phyloP scores from a whole-genome alignment of 1,140 invertebrate species.

The Tetranychus cinnabarinus region DNA sequence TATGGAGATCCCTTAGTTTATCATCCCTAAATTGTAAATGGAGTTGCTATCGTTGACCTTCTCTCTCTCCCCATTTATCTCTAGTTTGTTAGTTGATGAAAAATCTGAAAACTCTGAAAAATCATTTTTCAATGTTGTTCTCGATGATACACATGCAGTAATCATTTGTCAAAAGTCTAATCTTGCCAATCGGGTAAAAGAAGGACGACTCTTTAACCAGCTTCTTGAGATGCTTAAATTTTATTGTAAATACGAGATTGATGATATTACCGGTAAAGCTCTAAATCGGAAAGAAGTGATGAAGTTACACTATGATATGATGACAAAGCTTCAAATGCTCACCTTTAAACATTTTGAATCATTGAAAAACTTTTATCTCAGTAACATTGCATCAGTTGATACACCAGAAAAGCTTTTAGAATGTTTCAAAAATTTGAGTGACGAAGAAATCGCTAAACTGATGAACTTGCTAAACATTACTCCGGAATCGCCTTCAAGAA shows the following conservation, averaged over 20 bases:
- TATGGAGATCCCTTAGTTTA: no score
- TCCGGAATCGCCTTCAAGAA: not conserved
- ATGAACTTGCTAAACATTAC: constrained; percentile 22
- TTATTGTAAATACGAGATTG: constrained; percentile 92
- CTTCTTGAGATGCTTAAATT: constrained; percentile 86
- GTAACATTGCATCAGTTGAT: constrained; percentile 83
- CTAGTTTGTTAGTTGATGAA: no score
- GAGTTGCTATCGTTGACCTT: no score
- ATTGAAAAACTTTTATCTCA: constrained; percentile 56
- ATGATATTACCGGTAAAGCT: constrained; percentile 80
- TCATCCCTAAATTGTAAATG: no score
- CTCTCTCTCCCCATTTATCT: no score
- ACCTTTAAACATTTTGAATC: constrained; percentile 78
- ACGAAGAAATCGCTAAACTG: constrained; percentile 54
- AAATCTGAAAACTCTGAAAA: no score
- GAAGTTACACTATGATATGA: constrained; percentile 67
- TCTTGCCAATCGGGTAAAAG: constrained; percentile 37
- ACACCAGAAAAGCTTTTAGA: constrained; percentile 57
- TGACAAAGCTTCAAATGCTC: constrained; percentile 70
- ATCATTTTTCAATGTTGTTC: constrained; percentile 72
- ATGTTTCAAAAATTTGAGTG: constrained; percentile 54
- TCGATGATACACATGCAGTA: constrained; percentile 84
- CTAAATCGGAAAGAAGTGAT: constrained; percentile 82
- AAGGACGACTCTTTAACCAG: constrained; percentile 76
- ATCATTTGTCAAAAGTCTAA: constrained; percentile 61